These are phyloP conservation scores for Hippasteria phrygiana DNA, from an alignment of 53 echinoderm and acorn worm species.

Conservation along the genomic window DNA sequence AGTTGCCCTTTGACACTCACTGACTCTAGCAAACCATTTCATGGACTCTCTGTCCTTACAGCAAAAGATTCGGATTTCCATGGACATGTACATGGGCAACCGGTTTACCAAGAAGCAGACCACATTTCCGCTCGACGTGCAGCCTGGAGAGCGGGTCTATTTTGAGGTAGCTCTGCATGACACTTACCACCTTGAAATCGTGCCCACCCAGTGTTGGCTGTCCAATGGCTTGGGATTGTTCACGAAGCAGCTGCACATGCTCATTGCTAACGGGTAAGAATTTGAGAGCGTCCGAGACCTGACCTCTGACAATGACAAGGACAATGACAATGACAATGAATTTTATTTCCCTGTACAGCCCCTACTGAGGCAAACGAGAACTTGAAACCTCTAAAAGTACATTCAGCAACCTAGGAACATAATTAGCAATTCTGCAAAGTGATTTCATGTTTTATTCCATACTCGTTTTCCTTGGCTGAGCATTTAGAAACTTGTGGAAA, in stretches of 20 bases:
- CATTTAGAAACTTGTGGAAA: no score
- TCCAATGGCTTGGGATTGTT: neutral
- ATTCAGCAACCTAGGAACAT: no score
- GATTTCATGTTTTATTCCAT: no score
- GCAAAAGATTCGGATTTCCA: conserved; percentile 10
- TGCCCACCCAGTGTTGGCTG: conserved; percentile 68
- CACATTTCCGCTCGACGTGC: conserved; percentile 29
- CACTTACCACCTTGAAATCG: conserved; percentile 31
- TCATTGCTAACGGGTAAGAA: conserved; percentile 32
- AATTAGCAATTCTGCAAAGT: no score
- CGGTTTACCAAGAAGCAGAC: conserved; percentile 16
- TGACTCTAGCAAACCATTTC: no score
- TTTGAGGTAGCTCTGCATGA: conserved; percentile 59
- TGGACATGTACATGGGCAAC: conserved; percentile 67
- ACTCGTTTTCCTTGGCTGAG: no score
- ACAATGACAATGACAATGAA: no score
- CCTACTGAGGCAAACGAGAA: no score
- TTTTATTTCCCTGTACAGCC: no score
- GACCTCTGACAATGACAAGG: no score
- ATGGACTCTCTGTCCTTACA: neutral
- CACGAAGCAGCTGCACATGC: neutral
- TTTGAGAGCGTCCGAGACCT: neutral
- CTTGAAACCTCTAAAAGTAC: no score
- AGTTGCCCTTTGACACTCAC: no score
- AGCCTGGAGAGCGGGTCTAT: conserved; percentile 65